Evolutionary conservation across 2,113 vertebrate species (phyloP), one percentile per base, ranked within the genome.

Genomic region (Halcyon malimbica): DNA sequence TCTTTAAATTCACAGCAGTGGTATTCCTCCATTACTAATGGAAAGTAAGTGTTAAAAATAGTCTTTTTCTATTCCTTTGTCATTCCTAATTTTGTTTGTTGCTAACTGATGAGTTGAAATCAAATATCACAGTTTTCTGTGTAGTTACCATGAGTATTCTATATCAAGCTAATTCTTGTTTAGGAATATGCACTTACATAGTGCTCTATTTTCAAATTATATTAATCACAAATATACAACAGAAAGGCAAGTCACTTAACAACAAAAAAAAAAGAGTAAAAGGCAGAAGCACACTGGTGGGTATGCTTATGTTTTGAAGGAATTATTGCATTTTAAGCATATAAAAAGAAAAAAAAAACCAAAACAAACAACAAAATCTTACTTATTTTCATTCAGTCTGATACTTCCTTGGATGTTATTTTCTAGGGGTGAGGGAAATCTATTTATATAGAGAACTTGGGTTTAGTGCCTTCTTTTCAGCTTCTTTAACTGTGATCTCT

Each of bases 201-300:
- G 11, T 64, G 18, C 35, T 83, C 20, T 62, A 2, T 56, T 67
- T 92, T 85, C 21, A 13, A 79, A 62, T 11, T 41, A 12, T 65
- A 7, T 59, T 78, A 53, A 64, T 81, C 24, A 76, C 53, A 64
- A 87, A 87, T 37, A 56, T 29, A 64, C 39, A 56, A 62, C 5
- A 76, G 63, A 79, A 85, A 57, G 37, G 24, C 18, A 79, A 60
- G 44, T 82, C 0, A 0, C 20, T 63, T 69, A 37, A 84, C 24
- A 63, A 6, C 28, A 35, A 35, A 42, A 23, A 13, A 31, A 44
- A 59, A 4, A 5, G 13, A 20, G 28, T 50, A 60, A 68, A 73
- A 85, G 48, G 1, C 25, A 68, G 28, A 82, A 90, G 31, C 24
- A 37, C 0, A 0, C 35, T 10, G 0, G 2, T 79, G 41, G 16